Evolutionary conservation across 2,888 invertebrate genomes (phyloP).

Genomic region (Gonocerus acuteangulatus): DNA sequence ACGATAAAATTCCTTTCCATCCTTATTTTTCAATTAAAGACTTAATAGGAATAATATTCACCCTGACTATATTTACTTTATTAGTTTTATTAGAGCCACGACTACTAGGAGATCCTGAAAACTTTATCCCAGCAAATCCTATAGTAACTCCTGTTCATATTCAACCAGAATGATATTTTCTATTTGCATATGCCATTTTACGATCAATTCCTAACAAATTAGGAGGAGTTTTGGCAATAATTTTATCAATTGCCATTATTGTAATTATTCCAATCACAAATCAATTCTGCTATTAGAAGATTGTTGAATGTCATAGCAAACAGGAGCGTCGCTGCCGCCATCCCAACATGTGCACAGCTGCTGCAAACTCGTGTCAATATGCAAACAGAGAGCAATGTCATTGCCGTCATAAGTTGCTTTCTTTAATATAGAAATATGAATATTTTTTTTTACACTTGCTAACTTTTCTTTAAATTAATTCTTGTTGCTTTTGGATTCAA

Average conservation of each 20-base stretch:
- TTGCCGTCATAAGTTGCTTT: too few species aligned
- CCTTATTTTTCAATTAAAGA: slow-evolving; percentile 60
- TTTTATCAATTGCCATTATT: slow-evolving; percentile 60
- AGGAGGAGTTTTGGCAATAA: slow-evolving; percentile 62
- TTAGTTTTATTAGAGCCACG: slow-evolving; percentile 53
- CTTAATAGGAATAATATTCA: slow-evolving; percentile 52
- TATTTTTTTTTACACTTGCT: too few species aligned
- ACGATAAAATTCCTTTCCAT: slow-evolving; percentile 62
- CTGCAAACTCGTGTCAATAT: too few species aligned
- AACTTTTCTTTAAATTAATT: too few species aligned
- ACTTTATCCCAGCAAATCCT: slow-evolving; percentile 63
- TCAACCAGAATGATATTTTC: slow-evolving; percentile 78
- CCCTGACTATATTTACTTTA: slow-evolving; percentile 49
- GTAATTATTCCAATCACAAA: slow-evolving; percentile 51
- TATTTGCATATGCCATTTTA: slow-evolving; percentile 73
- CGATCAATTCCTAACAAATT: slow-evolving; percentile 73
- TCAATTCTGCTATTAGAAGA: too few species aligned
- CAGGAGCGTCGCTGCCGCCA: too few species aligned
- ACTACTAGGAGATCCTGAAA: slow-evolving; percentile 61
- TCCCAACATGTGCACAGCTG: too few species aligned
- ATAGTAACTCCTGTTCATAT: slow-evolving; percentile 65
- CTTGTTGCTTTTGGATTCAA: too few species aligned
- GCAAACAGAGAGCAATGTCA: too few species aligned
- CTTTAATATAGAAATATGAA: too few species aligned
- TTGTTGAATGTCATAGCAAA: too few species aligned